phyloP scores from a whole-genome alignment of 2,888 invertebrate genomes.

The Drosophila phalerata region DNA sequence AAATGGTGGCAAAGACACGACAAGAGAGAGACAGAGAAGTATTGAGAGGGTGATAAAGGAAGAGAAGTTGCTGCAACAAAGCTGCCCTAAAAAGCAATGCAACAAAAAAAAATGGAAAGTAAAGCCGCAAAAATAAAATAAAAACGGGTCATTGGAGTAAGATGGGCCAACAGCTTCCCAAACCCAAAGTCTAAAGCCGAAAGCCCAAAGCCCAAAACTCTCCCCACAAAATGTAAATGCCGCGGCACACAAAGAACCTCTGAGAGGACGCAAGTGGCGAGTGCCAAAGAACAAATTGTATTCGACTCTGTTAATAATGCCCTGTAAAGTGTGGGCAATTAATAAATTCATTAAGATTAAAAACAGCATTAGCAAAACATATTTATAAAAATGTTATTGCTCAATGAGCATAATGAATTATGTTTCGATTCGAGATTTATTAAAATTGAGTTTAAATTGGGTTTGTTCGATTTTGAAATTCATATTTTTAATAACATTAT shows the following conservation, averaged over 20 bases:
- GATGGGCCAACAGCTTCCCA: conserved; percentile 56
- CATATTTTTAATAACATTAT: no score
- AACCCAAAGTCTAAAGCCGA: conserved; percentile 6
- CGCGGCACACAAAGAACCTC: conserved; percentile 41
- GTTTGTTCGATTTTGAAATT: no score
- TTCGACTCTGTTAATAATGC: conserved; percentile 2
- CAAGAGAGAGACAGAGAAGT: not conserved
- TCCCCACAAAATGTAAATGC: conserved; percentile 50
- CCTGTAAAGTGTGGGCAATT: not conserved
- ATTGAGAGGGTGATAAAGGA: not conserved
- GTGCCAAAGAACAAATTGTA: not conserved
- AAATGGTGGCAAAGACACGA: not conserved
- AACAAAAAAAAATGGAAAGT: conserved; percentile 34
- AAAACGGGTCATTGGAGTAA: conserved; percentile 81
- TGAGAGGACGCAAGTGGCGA: conserved; percentile 11
- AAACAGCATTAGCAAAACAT: no score
- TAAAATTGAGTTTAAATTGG: no score
- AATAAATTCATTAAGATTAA: no score
- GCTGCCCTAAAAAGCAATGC: conserved; percentile 58
- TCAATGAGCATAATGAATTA: no score
- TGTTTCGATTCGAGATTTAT: no score
- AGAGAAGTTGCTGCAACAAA: conserved; percentile 47
- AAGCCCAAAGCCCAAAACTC: conserved; percentile 11
- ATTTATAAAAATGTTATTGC: no score
- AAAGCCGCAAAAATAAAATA: conserved; percentile 66